Percentiles rank a stretch among this genome's conserved stretches.
Conservation (phyloP, 37 sponge, comb jelly and placozoan genomes). For the Corticium candelabrum region DNA sequence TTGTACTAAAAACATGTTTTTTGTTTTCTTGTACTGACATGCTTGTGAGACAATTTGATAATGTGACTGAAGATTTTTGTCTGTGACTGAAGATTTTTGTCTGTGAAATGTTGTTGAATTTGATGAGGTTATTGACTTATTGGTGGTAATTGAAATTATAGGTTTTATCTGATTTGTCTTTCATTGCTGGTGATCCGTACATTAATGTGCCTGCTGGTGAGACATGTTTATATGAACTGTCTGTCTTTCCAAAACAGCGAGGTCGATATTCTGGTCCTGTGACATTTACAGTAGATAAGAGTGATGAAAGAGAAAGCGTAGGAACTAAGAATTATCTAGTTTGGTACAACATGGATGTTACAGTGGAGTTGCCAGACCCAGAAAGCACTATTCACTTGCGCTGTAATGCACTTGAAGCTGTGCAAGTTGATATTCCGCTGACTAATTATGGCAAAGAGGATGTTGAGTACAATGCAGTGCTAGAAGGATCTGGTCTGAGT, state of each 20-base stretch:
- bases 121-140: too few relatives aligned
- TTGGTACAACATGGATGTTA: conserved; percentile 20
- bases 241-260: conserved; percentile 28
- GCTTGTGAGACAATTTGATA: too few relatives aligned
- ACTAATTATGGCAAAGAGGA: background rate
- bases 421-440: conserved; percentile 12
- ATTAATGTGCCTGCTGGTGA: conserved; percentile 42
- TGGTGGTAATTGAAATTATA: conserved; percentile 15
- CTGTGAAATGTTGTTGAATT: too few relatives aligned
- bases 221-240: conserved; percentile 44
- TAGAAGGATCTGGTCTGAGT: conserved; percentile 36
- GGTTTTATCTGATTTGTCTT: conserved; percentile 56
- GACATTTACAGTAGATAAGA: conserved; percentile 22
- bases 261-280: conserved; percentile 48
- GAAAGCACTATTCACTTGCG: conserved; percentile 18
- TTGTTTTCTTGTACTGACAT: too few relatives aligned
- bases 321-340: conserved; percentile 17
- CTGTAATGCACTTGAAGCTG: conserved; percentile 23
- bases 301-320: conserved; percentile 9
- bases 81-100: too few relatives aligned
- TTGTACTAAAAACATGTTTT: too few relatives aligned
- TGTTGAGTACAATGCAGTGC: conserved; percentile 14
- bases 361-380: conserved; percentile 20
- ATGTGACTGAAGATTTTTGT: too few relatives aligned
- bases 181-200: conserved; percentile 51